Percentiles rank a stretch among this genome's conserved stretches.
Conservation (phyloP, 1,140 invertebrate genomes). For the Drosophila nannoptera region DNA sequence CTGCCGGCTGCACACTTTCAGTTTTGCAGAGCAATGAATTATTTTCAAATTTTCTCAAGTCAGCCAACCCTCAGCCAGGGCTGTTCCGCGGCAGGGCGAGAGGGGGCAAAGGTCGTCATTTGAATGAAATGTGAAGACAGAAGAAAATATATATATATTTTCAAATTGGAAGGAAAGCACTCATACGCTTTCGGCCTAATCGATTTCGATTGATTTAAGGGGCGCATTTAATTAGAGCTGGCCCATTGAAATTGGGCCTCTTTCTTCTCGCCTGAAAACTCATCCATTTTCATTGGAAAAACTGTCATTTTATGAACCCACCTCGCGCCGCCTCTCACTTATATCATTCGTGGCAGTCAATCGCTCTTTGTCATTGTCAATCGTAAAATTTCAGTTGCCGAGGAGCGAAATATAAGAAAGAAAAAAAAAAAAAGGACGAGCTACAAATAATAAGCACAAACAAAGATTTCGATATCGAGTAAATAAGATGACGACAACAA, state of each 20-base stretch:
- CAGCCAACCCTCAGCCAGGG: conserved; percentile 13
- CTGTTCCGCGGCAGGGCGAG: not conserved
- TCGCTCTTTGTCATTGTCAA: conserved; percentile 67
- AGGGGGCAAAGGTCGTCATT: too few relatives aligned
- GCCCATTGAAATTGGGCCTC: too few relatives aligned
- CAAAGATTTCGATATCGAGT: conserved; percentile 70
- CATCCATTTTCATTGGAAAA: not conserved
- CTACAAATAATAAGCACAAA: conserved; percentile 73
- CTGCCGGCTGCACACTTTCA: conserved; percentile 64
- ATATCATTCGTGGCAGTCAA: conserved; percentile 30
- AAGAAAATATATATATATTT: too few relatives aligned
- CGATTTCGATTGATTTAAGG: not conserved
- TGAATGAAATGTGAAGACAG: too few relatives aligned
- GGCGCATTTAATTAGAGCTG: not conserved
- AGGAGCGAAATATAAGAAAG: conserved; percentile 3
- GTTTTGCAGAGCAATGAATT: conserved; percentile 67
- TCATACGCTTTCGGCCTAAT: not conserved
- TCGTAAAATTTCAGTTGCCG: conserved; percentile 51
- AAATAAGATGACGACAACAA: conserved; percentile 54
- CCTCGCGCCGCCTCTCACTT: conserved; percentile 34
- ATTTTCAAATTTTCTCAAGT: conserved; percentile 66
- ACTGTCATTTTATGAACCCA: conserved; percentile 12
- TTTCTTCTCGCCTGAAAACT: not conserved
- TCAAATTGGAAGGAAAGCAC: too few relatives aligned
- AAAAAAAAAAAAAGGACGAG: conserved; percentile 18